Evolutionary conservation across 2,888 invertebrate genomes (phyloP).

Genomic region (Plagiodera versicolora): DNA sequence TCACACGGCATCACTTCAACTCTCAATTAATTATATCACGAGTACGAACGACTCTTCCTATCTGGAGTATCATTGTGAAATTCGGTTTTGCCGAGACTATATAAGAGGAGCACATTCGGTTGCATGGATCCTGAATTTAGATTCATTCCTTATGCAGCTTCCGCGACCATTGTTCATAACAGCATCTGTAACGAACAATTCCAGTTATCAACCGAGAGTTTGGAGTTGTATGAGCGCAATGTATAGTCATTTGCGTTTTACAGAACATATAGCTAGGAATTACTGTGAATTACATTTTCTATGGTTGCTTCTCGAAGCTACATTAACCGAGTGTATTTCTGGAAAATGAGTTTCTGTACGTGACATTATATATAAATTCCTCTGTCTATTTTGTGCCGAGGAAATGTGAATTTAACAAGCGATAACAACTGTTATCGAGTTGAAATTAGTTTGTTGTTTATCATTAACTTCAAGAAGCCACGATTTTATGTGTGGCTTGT

Average conservation of each 20-base stretch:
- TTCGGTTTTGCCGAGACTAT: background rate
- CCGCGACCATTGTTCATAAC: constrained; percentile 27
- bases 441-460: too few relatives aligned
- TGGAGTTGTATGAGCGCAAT: background rate
- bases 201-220: constrained; percentile 13
- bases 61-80: background rate
- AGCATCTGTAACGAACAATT: constrained; percentile 29
- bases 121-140: background rate
- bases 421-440: too few relatives aligned
- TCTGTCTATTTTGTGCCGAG: too few relatives aligned
- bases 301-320: background rate
- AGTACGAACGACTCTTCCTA: background rate
- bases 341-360: background rate
- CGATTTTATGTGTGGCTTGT: too few relatives aligned
- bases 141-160: background rate
- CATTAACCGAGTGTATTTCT: background rate
- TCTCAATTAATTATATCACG: too few relatives aligned
- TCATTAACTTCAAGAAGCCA: too few relatives aligned
- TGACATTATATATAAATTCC: too few relatives aligned
- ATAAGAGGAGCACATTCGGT: background rate
- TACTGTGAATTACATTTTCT: constrained; percentile 7
- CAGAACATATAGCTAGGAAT: constrained; percentile 5
- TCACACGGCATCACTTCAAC: too few relatives aligned
- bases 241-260: constrained; percentile 5
- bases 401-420: too few relatives aligned